Base-by-base conservation (phyloP, 2,797 vertebrate genomes). In the Vultur gryphus region DNA sequence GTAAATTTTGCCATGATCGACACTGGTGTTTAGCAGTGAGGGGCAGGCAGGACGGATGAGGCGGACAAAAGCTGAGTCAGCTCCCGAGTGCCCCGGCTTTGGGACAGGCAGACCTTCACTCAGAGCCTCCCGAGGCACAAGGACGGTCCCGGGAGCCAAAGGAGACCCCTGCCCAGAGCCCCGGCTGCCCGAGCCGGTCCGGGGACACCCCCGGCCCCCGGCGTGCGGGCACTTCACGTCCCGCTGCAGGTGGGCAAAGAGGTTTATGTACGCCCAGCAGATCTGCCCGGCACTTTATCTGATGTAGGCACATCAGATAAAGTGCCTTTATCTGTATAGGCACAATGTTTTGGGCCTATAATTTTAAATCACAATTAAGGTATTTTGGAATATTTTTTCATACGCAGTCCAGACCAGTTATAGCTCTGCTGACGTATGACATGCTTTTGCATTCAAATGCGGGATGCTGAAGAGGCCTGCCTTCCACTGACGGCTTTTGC, bases 151-250 rank as follows among this genome's bases (percentile, higher is more conserved):
- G 1, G 37, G 16, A 46, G 66, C 49, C 18, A 1, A 11, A 26
- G 31, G 44, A 35, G 4, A 31, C 6, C 73, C 70, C 75, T 62
- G 69, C 7, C 52, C 35, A 17, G 26, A 10, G 37, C 39, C 35
- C 84, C 3, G 2, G 37, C 37, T 37, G 14, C 72, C 54, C 1
- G 0, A 5, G 33, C 48, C 6, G 1, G 21, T 1, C 48, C 3
- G 55, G 71, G 57, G 17, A 35, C 49, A 18, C 41, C 72, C 21
- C 58, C 3, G 3, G 19, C 29, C 25, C 51, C n/a, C 2, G 1
- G 3, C 2, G 1, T 14, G 39, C 1, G 0, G 20, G 39, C 41
- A 8, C 49, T 3, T 13, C 48, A 11, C 6, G 5, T 10, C 35
- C 61, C 4, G 3, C 76, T 77, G 72, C 76, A 39, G n/a, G 7